Evolutionary conservation across 2,888 invertebrate species (phyloP).

Genomic region (Drosophila tripunctata): DNA sequence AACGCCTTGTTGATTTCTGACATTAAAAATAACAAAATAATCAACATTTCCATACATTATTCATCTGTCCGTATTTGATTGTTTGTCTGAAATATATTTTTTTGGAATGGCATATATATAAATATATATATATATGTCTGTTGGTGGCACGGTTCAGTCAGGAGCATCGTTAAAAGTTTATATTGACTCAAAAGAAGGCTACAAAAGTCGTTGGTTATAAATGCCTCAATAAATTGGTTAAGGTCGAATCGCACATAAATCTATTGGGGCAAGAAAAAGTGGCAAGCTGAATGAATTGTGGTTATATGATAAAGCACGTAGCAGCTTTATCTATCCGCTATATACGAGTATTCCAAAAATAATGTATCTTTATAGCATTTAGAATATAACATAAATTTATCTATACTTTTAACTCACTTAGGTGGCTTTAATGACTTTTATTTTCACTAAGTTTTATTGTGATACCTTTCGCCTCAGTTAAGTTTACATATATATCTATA

Average conservation of each 20-base stretch:
- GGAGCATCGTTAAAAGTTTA: conserved; percentile 56
- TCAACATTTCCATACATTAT: conserved; percentile 31
- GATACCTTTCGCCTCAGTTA: conserved; percentile 30
- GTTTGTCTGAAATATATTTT: not conserved
- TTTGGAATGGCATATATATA: not conserved
- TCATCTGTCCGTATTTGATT: conserved; percentile 15
- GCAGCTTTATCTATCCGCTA: not conserved
- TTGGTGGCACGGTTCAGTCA: conserved; percentile 11
- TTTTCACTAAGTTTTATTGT: conserved; percentile 39
- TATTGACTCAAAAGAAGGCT: conserved; percentile 56
- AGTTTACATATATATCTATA: conserved; percentile 17
- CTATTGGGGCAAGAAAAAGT: conserved; percentile 43
- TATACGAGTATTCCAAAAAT: not conserved
- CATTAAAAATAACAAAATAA: conserved; percentile 49
- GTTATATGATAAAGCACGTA: not conserved
- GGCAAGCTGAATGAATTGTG: conserved; percentile 17
- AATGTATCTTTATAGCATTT: conserved; percentile 6
- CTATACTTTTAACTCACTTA: conserved; percentile 1
- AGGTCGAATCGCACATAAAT: conserved; percentile 70
- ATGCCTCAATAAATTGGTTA: conserved; percentile 70
- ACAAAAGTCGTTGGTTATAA: conserved; percentile 70
- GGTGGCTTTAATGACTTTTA: conserved; percentile 10
- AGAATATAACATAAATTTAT: not conserved
- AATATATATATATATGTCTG: not conserved
- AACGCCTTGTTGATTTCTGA: conserved; percentile 29